Evolutionary conservation across 2,797 vertebrate species (phyloP).

Genomic region (Trichosurus vulpecula): DNA sequence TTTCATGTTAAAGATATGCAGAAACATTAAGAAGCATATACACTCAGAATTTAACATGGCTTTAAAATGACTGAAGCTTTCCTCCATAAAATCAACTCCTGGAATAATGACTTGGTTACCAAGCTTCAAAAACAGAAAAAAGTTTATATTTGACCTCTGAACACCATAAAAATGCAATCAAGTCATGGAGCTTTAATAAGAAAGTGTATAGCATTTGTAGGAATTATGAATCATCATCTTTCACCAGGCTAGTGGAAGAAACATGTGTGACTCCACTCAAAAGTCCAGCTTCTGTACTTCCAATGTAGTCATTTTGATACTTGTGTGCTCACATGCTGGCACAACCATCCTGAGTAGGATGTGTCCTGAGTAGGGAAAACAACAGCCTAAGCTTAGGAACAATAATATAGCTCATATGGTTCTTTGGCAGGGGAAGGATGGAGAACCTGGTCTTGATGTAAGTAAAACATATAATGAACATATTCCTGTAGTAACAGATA

Average conservation of each 20-base stretch:
- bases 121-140: conserved; percentile 47
- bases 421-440: conserved; percentile 94
- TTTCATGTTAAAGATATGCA: background rate
- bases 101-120: background rate
- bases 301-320: conserved; percentile 15
- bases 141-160: conserved; percentile 64
- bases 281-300: background rate
- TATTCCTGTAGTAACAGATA: conserved; percentile 51
- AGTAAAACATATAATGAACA: conserved; percentile 84
- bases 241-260: conserved; percentile 29
- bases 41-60: background rate
- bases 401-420: conserved; percentile 83
- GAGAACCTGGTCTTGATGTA: conserved; percentile 97
- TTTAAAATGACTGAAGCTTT: conserved; percentile 40
- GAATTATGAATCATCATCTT: background rate
- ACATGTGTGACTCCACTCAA: background rate
- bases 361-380: background rate
- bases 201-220: conserved; percentile 14
- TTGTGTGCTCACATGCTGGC: conserved; percentile 48
- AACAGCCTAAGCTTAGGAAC: conserved; percentile 53
- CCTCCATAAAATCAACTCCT: conserved; percentile 39
- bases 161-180: conserved; percentile 17
- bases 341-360: background rate
- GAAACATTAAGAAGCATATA: background rate
- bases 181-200: background rate